A percentile compares a stretch with the other conserved stretches of the same genome.
Conservation (phyloP, 2,113 vertebrate genomes). For the Sander lucioperca region DNA sequence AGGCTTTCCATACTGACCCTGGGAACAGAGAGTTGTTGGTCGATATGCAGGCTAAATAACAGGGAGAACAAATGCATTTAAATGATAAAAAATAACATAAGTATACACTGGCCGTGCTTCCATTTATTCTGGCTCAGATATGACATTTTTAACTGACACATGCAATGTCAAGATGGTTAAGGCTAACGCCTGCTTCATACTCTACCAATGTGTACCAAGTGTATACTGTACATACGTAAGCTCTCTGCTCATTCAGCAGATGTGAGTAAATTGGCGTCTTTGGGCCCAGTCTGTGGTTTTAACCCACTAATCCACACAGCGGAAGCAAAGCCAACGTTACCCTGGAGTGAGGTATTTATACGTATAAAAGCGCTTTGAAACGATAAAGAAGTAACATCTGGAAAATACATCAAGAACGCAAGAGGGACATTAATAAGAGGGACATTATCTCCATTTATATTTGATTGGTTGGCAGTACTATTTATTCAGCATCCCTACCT, state of each 20-base stretch:
- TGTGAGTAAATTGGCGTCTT: constrained; percentile 26
- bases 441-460: background rate
- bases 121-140: constrained; percentile 10
- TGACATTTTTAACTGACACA: constrained; percentile 4
- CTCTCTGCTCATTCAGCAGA: constrained; percentile 14
- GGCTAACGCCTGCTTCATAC: background rate
- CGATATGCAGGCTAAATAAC: background rate
- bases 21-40: background rate
- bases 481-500: constrained; percentile 1
- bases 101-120: background rate
- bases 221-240: background rate
- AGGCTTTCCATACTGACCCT: background rate
- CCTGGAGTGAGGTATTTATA: constrained; percentile 8
- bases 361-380: background rate
- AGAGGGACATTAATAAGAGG: background rate
- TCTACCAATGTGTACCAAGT: background rate
- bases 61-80: constrained; percentile 3
- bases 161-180: constrained; percentile 15
- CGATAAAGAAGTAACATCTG: background rate
- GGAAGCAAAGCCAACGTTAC: constrained; percentile 13
- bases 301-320: constrained; percentile 39
- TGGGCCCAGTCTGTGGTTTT: constrained; percentile 28
- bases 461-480: background rate
- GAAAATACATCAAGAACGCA: constrained; percentile 21
- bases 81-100: constrained; percentile 9